Evolutionary conservation across 2,797 vertebrate genomes (phyloP).

Genomic region (Pagetopsis macropterus): DNA sequence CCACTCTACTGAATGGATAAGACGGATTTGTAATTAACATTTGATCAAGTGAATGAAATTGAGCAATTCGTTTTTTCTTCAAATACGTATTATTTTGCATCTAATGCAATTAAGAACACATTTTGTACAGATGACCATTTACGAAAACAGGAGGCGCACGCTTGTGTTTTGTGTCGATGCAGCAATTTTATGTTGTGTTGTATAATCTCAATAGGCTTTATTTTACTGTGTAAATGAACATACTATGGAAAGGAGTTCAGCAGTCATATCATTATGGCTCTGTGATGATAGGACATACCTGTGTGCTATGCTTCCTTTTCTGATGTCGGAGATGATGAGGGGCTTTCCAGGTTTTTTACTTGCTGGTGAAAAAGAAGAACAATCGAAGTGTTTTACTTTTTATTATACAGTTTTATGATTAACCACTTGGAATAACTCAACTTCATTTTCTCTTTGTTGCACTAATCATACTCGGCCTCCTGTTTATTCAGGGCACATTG

Average conservation of each 20-base stretch:
- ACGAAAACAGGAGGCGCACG: too few species aligned
- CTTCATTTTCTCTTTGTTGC: background rate
- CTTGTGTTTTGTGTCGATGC: too few species aligned
- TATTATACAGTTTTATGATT: background rate
- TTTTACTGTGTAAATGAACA: too few species aligned
- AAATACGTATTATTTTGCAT: too few species aligned
- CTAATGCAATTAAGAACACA: too few species aligned
- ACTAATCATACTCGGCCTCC: background rate
- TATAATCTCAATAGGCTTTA: too few species aligned
- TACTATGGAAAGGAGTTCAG: background rate
- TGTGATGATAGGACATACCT: constrained; percentile 82
- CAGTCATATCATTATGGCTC: background rate
- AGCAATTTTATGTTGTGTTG: too few species aligned
- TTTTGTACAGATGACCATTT: too few species aligned
- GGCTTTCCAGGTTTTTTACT: constrained; percentile 94
- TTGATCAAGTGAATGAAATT: too few species aligned
- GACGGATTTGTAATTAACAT: too few species aligned
- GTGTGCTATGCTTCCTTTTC: constrained; percentile 96
- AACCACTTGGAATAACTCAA: background rate
- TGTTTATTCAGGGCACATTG: constrained; percentile 30
- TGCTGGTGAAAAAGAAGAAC: constrained; percentile 76
- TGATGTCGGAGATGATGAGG: constrained; percentile 98
- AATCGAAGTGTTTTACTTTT: background rate
- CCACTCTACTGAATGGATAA: too few species aligned
- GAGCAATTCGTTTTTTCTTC: too few species aligned